These are phyloP conservation scores for Antheraea yamamai DNA, from an alignment of 2,888 invertebrate genomes.

Conservation along the genomic window DNA sequence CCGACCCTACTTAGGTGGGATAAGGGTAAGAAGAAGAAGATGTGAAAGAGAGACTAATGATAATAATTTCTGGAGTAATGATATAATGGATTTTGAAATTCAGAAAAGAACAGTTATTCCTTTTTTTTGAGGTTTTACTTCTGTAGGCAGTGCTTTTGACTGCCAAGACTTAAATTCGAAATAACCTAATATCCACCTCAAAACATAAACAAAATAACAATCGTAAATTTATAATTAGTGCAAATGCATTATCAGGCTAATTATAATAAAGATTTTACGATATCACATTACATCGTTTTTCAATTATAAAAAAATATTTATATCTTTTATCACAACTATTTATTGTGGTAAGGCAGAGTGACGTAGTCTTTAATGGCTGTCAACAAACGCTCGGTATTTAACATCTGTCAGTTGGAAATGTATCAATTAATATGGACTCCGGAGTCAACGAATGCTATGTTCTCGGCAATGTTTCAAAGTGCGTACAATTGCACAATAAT, in stretches of 20 bases:
- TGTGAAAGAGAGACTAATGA: too few relatives aligned
- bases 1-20: too few relatives aligned
- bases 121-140: too few relatives aligned
- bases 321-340: conserved; percentile 14
- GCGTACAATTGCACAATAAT: not conserved
- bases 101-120: too few relatives aligned
- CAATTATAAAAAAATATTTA: conserved; percentile 14
- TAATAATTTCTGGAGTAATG: too few relatives aligned
- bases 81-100: too few relatives aligned
- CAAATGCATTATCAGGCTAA: conserved; percentile 21
- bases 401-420: conserved; percentile 10
- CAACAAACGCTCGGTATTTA: not conserved
- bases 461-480: not conserved
- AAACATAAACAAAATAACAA: not conserved
- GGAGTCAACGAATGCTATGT: not conserved
- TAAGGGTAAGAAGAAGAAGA: too few relatives aligned
- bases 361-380: not conserved
- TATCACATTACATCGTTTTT: conserved; percentile 17
- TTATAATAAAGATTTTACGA: conserved; percentile 15
- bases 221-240: conserved; percentile 21
- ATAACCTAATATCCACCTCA: not conserved
- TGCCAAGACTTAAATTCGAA: not conserved
- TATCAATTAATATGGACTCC: not conserved
- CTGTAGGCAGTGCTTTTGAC: too few relatives aligned
- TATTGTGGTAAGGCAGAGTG: not conserved